phyloP scores from a whole-genome alignment of 2,888 invertebrate genomes.

The Nomada lathburiana region DNA sequence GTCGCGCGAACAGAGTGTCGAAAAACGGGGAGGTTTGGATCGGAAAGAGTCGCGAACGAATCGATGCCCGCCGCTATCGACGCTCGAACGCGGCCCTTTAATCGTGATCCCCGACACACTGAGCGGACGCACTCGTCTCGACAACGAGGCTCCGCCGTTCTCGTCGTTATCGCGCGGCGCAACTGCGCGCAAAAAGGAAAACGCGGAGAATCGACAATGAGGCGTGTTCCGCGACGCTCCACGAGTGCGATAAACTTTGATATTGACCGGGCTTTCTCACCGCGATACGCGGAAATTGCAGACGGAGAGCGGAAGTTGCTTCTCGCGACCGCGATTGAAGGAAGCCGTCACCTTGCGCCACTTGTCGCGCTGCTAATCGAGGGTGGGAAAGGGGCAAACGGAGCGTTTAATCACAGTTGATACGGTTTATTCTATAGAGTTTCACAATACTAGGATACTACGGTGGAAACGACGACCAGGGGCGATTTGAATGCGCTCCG shows the following conservation, averaged over 20 bases:
- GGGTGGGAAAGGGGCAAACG: not conserved
- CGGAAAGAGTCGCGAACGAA: not conserved
- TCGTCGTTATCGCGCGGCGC: constrained; percentile 3
- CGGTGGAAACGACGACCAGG: constrained; percentile 2
- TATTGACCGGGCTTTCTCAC: constrained; percentile 15
- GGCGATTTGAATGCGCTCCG: not conserved
- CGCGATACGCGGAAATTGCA: no score
- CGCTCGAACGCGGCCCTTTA: constrained; percentile 14
- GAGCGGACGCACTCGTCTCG: constrained; percentile 19
- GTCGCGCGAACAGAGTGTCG: no score
- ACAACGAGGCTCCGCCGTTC: constrained; percentile 23
- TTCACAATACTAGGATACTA: constrained; percentile 18
- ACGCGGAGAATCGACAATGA: constrained; percentile 13
- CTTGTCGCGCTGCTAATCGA: no score
- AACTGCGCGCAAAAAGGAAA: constrained; percentile 18
- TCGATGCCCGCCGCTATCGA: constrained; percentile 19
- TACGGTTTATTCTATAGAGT: constrained; percentile 24
- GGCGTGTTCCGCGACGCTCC: not conserved
- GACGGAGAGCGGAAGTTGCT: no score
- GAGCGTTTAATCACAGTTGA: not conserved
- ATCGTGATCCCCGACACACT: constrained; percentile 29
- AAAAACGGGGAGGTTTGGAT: no score
- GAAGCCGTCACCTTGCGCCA: not conserved
- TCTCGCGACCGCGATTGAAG: not conserved
- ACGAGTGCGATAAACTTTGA: not conserved